Conservation (phyloP, 2,888 invertebrate genomes). For the Dasypogon diadema region DNA sequence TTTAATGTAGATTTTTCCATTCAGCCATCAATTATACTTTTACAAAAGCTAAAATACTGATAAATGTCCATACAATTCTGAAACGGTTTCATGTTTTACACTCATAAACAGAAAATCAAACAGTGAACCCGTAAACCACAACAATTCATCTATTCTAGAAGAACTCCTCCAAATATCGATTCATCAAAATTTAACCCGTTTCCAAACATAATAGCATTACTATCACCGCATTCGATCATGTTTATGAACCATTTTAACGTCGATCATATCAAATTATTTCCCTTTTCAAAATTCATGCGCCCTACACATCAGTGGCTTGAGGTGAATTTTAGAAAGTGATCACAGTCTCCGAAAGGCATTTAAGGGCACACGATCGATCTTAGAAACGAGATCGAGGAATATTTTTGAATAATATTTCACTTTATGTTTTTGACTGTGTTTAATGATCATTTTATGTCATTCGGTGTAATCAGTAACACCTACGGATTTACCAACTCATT, state of each 20-base stretch:
- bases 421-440: background rate
- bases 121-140: background rate
- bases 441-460: slow-evolving; percentile 49
- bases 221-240: slow-evolving; percentile 2
- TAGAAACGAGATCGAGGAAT: background rate
- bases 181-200: background rate
- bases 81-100: background rate
- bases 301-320: background rate
- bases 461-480: slow-evolving; percentile 44
- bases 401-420: slow-evolving; percentile 34
- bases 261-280: slow-evolving; percentile 6
- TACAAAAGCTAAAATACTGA: background rate
- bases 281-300: background rate
- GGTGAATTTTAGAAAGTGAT: slow-evolving; percentile 5
- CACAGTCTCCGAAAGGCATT: background rate
- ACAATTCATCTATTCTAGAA: background rate
- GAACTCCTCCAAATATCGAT: background rate
- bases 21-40: no score
- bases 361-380: background rate
- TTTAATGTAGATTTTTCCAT: no score
- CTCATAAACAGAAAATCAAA: background rate
- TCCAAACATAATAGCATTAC: background rate
- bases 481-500: slow-evolving; percentile 28
- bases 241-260: slow-evolving; percentile 28
- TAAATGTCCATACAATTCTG: background rate